phyloP scores from a whole-genome alignment of 2,888 invertebrate genomes.

The Oscheius sp. region DNA sequence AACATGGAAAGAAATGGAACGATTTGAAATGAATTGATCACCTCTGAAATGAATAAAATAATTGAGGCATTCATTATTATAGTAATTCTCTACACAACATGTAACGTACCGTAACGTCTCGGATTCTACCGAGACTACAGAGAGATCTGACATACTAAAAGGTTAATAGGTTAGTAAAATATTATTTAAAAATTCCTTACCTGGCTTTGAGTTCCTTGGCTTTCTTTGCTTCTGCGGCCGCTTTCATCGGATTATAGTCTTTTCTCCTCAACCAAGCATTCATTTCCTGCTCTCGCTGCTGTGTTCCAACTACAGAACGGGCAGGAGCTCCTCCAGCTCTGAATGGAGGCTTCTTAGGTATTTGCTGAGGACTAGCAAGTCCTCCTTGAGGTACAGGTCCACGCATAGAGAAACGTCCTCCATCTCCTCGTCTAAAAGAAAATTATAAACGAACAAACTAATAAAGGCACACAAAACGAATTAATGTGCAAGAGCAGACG shows the following conservation, averaged over 20 bases:
- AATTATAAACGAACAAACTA: neutral
- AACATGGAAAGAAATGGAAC: conserved; percentile 64
- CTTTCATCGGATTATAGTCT: conserved; percentile 92
- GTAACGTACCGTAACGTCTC: conserved; percentile 13
- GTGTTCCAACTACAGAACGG: conserved; percentile 16
- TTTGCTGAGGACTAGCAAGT: conserved; percentile 29
- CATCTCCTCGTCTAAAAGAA: conserved; percentile 76
- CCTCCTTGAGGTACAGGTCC: conserved; percentile 28
- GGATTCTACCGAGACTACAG: conserved; percentile 10
- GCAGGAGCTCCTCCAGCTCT: conserved; percentile 37
- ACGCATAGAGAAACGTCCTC: conserved; percentile 77
- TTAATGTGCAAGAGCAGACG: conserved; percentile 23
- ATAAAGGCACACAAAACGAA: conserved; percentile 9
- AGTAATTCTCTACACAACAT: neutral
- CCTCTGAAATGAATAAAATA: conserved; percentile 39
- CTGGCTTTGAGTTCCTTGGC: conserved; percentile 55
- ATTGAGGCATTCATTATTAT: neutral
- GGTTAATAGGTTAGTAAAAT: neutral
- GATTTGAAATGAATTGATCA: conserved; percentile 60
- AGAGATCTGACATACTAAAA: conserved; percentile 27
- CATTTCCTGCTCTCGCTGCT: conserved; percentile 80
- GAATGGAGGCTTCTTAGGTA: conserved; percentile 50
- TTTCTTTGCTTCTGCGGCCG: conserved; percentile 77
- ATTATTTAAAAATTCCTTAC: conserved; percentile 25
- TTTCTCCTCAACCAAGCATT: conserved; percentile 95